These are phyloP conservation scores for Gephyroberyx darwinii DNA, from an alignment of 2,797 vertebrate genomes.

Conservation along the genomic window DNA sequence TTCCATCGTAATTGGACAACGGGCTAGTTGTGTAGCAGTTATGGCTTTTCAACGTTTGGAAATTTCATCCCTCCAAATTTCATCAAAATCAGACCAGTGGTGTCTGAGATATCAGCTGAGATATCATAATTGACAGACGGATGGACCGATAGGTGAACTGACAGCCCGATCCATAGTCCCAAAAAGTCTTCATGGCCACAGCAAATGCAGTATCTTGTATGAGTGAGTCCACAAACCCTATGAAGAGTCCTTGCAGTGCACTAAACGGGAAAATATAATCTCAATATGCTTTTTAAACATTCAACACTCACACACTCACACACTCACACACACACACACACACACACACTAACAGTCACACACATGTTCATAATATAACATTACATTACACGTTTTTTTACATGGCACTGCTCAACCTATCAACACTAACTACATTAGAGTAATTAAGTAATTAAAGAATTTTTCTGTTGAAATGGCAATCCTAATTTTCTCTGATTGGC, in stretches of 20 bases:
- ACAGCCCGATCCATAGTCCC: too few relatives aligned
- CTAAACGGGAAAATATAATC: constrained; percentile 28
- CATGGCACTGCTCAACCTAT: constrained; percentile 46
- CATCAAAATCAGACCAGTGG: too few relatives aligned
- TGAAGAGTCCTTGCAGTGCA: constrained; percentile 51
- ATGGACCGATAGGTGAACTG: too few relatives aligned
- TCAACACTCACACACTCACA: background rate
- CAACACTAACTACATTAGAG: constrained; percentile 38
- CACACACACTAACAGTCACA: background rate
- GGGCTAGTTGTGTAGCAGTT: too few relatives aligned
- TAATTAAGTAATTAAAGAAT: constrained; percentile 78
- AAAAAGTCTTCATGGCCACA: constrained; percentile 42
- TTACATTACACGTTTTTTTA: constrained; percentile 45
- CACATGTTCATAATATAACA: constrained; percentile 28
- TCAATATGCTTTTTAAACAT: constrained; percentile 2
- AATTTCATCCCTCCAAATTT: too few relatives aligned
- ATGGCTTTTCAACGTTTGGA: too few relatives aligned
- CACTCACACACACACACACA: background rate
- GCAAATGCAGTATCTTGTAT: constrained; percentile 60
- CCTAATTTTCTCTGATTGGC: constrained; percentile 77
- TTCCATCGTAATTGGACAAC: too few relatives aligned
- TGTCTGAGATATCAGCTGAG: too few relatives aligned
- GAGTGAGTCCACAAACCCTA: constrained; percentile 56
- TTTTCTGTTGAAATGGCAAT: constrained; percentile 80
- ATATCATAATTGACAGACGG: too few relatives aligned